Percentiles rank a stretch among this genome's conserved stretches.
Evolutionary conservation across 2,888 invertebrate species (phyloP).

Genomic region (Cordylochernes scorpioides): DNA sequence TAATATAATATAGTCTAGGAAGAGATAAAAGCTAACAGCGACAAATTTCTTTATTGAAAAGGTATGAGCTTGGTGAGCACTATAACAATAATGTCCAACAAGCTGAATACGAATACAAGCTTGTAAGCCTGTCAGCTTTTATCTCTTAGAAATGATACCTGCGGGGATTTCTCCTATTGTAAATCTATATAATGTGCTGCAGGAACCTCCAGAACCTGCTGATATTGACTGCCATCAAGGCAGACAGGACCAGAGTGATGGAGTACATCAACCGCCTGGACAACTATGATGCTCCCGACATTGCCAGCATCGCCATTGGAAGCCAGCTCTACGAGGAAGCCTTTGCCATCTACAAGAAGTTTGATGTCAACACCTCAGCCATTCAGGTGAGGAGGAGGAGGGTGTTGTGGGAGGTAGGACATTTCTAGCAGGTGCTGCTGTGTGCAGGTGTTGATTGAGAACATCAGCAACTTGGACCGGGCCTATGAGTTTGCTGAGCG

Average conservation of each 20-base stretch:
- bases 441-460: constrained; percentile 63
- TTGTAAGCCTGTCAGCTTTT: no score
- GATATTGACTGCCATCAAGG: constrained; percentile 90
- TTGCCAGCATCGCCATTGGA: constrained; percentile 93
- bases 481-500: constrained; percentile 98
- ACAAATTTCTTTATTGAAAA: no score
- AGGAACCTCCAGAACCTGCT: constrained; percentile 82
- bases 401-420: no score
- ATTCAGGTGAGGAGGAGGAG: constrained; percentile 46
- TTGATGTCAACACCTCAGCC: constrained; percentile 94
- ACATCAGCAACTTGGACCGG: constrained; percentile 83
- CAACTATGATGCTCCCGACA: constrained; percentile 97
- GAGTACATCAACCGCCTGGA: constrained; percentile 93
- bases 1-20: no score
- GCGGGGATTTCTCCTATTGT: no score
- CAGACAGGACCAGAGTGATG: constrained; percentile 91
- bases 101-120: no score
- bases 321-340: constrained; percentile 93
- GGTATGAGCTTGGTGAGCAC: no score
- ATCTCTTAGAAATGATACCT: no score
- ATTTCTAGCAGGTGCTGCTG: no score
- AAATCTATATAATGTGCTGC: no score
- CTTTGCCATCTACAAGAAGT: constrained; percentile 96
- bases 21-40: no score
- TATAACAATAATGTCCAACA: no score